phyloP scores from a whole-genome alignment of 2,797 vertebrate species.

The Chrysocyon brachyurus region DNA sequence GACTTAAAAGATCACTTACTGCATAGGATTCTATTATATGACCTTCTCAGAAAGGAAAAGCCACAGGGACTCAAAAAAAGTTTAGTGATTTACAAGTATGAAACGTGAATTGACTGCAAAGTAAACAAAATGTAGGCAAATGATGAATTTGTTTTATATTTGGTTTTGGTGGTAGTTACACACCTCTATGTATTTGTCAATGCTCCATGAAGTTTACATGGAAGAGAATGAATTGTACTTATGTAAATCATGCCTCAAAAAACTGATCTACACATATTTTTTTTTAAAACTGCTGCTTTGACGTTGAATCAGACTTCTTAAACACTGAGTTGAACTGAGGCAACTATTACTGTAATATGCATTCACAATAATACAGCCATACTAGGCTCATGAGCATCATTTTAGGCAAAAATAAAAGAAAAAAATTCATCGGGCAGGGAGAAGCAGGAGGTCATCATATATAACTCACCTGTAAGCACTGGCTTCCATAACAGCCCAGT shows the following conservation, averaged over 20 bases:
- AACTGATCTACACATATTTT: not conserved
- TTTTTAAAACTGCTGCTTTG: not conserved
- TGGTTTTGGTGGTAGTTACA: not conserved
- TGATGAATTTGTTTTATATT: not conserved
- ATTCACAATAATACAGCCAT: not conserved
- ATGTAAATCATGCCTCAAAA: not conserved
- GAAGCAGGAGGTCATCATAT: not conserved
- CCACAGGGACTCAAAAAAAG: not conserved
- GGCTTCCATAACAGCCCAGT: not conserved
- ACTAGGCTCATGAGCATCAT: not conserved
- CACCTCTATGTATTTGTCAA: not conserved
- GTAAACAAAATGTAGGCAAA: not conserved
- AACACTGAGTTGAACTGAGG: not conserved
- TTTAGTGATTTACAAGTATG: not conserved
- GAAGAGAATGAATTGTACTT: not conserved
- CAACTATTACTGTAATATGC: not conserved
- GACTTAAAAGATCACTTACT: not conserved
- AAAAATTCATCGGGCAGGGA: not conserved
- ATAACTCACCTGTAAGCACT: not conserved
- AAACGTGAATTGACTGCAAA: not conserved
- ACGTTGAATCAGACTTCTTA: not conserved
- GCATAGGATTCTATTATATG: not conserved
- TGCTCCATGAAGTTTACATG: not conserved
- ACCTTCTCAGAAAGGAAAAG: not conserved
- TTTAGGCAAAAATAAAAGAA: not conserved